Evolutionary conservation across 2,888 invertebrate genomes (phyloP), one percentile per base, ranked within the genome.

Genomic region (Lycocerus yunnanus): DNA sequence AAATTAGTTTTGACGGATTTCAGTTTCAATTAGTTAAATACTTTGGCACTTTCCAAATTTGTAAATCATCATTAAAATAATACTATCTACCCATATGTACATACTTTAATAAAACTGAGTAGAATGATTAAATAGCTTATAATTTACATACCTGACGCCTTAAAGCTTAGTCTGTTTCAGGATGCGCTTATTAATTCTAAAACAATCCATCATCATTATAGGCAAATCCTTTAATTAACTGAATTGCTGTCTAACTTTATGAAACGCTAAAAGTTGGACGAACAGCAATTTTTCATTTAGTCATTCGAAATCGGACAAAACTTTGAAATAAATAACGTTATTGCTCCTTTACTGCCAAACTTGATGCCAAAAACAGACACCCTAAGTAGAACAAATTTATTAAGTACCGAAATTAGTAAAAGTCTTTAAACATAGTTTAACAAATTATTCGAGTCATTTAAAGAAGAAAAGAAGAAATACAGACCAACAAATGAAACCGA

Each of bases 201-300:
- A 79, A 82, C 82, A 81, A 84, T 84, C 82, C 82, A 84, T 84
- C 84, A 84, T 83, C 83, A 82, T 84, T 84, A 83, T 80, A 80
- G 81, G 82, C 78, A 82, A 83, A 84, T 83, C 82, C 83, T 81
- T 83, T 84, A 83, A 84, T 84, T 84, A 84, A 82, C 81, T 81
- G 80, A 78, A 81, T 81, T 80, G 80, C 82, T 82, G 83, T 82
- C 83, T 81, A 83, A 84, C 82, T 82, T 83, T 81, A 79, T 78
- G 80, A 80, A 78, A 80, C 76, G 80, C 80, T 82, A 82, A 82
- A 82, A 82, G 79, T 82, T 81, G 76, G 78, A 71, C 77, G 76
- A 81, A 79, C 78, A 78, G 73, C 77, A 76, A 80, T 81, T 80
- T 82, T 82, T 81, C 81, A 80, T 80, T 79, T 72, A 69, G 69